A percentile compares a stretch with the other conserved stretches of the same genome.
phyloP scores from a whole-genome alignment of 2,113 vertebrate species.

The zebrafish (Danio rerio) region DNA sequence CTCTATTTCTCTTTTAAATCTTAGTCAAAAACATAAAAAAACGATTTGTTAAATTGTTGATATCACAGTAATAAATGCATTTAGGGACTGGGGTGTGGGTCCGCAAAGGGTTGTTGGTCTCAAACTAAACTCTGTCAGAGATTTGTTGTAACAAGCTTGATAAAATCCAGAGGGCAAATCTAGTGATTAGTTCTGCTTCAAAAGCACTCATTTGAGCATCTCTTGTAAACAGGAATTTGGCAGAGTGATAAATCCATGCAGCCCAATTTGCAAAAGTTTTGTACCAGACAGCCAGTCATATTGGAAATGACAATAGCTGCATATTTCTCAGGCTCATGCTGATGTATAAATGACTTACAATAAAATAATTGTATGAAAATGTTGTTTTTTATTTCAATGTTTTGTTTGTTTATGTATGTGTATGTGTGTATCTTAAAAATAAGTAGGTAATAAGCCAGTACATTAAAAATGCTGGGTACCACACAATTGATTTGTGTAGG shows the following conservation, averaged over 20 bases:
- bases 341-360: neutral
- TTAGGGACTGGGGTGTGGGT: neutral
- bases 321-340: neutral
- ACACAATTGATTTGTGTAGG: too few species aligned
- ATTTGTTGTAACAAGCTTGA: neutral
- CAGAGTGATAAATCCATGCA: conserved; percentile 2
- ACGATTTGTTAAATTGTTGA: neutral
- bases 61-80: neutral
- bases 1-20: too few species aligned
- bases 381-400: too few species aligned
- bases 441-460: too few species aligned
- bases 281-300: neutral
- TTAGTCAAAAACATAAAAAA: too few species aligned
- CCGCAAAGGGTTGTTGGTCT: neutral
- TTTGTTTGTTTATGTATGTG: too few species aligned
- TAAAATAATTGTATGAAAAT: too few species aligned
- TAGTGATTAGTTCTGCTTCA: conserved; percentile 17
- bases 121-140: conserved; percentile 3
- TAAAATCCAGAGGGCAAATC: conserved; percentile 13
- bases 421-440: too few species aligned
- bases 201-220: conserved; percentile 19
- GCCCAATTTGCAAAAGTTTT: neutral
- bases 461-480: too few species aligned
- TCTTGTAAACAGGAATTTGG: conserved; percentile 6
- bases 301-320: neutral